A percentile compares a stretch with the other conserved stretches of the same genome.
Evolutionary conservation across 2,113 vertebrate species (phyloP).

Genomic region (Plectropomus leopardus): DNA sequence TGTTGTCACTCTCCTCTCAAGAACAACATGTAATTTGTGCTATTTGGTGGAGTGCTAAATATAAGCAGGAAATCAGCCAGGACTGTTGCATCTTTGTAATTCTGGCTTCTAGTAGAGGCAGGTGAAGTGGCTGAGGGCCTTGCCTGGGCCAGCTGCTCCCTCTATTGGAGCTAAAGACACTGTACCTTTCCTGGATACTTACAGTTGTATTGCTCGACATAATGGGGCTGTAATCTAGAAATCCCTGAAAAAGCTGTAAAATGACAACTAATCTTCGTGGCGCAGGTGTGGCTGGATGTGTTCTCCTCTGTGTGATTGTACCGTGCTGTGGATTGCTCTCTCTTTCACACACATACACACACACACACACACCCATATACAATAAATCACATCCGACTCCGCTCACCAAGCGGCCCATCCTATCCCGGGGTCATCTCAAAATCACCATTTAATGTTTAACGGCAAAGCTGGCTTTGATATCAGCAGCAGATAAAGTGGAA

Average conservation of each 20-base stretch:
- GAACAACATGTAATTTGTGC: too few species aligned
- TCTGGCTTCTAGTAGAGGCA: background rate
- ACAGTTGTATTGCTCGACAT: background rate
- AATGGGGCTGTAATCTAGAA: background rate
- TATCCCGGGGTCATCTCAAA: constrained; percentile 70
- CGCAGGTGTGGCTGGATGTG: constrained; percentile 37
- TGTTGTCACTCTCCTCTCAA: too few species aligned
- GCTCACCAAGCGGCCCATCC: background rate
- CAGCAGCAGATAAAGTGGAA: constrained; percentile 68
- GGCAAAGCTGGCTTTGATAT: constrained; percentile 62
- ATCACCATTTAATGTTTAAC: constrained; percentile 72
- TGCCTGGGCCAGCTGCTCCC: constrained; percentile 50
- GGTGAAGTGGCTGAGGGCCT: background rate
- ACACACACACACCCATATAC: constrained; percentile 1
- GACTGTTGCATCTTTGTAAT: background rate
- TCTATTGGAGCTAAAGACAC: constrained; percentile 23
- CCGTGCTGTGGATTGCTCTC: constrained; percentile 5
- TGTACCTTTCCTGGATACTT: background rate
- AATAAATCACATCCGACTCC: constrained; percentile 59
- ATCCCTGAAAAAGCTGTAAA: constrained; percentile 35
- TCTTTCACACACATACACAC: constrained; percentile 8
- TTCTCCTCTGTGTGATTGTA: constrained; percentile 45
- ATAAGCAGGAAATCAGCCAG: too few species aligned
- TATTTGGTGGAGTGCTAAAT: too few species aligned
- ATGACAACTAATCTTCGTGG: constrained; percentile 28